Evolutionary conservation across 2,888 invertebrate species (phyloP), one percentile per base, ranked within the genome.

Genomic region (Ornithoptera priamus): DNA sequence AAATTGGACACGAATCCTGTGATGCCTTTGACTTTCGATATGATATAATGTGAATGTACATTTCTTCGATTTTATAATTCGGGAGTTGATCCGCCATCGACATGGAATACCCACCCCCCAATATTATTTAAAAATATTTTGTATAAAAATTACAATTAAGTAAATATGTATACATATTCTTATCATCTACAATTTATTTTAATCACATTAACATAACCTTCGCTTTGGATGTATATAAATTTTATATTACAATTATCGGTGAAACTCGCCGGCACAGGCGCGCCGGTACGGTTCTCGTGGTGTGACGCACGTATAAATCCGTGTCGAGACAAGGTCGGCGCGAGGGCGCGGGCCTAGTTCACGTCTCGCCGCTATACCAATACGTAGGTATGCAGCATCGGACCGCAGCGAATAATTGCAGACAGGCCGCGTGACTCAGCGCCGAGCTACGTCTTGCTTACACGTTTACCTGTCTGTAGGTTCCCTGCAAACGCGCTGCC

Each of bases 221-320:
- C 5, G 53, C 53, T 53, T 60, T 36, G 18, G 20, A 61, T 36
- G n/a, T 61, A 12, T 36, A 10, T n/a, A 53, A 12, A 12, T 50
- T 30, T 67, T 53, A 18, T 57, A 42, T 50, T n/a, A 46, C 6
- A 58, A 62, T 30, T 61, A 65, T 56, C 61, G 60, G 42, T 60
- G 61, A 65, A 75, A 74, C 65, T 73, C 72, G 74, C 57, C 68
- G 57, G 58, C 75, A 74, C 70, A 46, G 62, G 67, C 72, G 72
- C 72, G 75, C 71, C 72, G 76, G 74, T 77, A 72, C 77, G 76
- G 75, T 81, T 79, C 79, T 80, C 78, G 80, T 78, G 80, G 85
- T 90, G 85, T 90, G 90, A 90, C 90, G 89, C 89, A 89, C 86
- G 85, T 87, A 88, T 88, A 90, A 90, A 89, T 88, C 88, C 88